Evolutionary conservation across 2,888 invertebrate genomes (phyloP).

Genomic region (Folsomia candida): DNA sequence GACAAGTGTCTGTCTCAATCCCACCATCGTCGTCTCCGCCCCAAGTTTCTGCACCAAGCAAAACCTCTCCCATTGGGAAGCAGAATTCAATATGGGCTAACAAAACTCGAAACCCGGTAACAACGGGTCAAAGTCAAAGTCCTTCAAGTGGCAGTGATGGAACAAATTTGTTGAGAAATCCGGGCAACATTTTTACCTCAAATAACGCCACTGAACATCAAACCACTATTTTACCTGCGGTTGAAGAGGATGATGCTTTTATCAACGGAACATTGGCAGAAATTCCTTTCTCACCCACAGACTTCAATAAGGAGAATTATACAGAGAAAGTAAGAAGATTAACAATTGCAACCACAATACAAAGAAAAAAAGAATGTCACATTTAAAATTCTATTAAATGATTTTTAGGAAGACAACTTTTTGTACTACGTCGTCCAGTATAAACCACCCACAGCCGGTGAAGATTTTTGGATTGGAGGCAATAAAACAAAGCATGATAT

Average conservation of each 20-base stretch:
- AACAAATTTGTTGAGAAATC: not conserved
- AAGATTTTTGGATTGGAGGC: conserved; percentile 64
- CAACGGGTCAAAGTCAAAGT: not conserved
- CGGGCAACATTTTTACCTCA: not conserved
- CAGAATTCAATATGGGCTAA: not conserved
- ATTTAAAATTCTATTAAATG: not conserved
- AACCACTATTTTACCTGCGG: not conserved
- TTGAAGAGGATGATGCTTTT: not conserved
- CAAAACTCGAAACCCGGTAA: not conserved
- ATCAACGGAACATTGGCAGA: not conserved
- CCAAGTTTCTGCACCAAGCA: too few relatives aligned
- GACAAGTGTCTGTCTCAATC: not conserved
- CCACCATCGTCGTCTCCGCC: too few relatives aligned
- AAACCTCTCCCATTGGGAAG: not conserved
- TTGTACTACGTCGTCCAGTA: conserved; percentile 26
- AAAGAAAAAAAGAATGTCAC: too few relatives aligned
- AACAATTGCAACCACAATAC: too few relatives aligned
- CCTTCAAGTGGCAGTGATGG: not conserved
- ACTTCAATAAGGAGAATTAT: not conserved
- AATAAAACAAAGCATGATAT: conserved; percentile 65
- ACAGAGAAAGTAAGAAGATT: not conserved
- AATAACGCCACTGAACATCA: not conserved
- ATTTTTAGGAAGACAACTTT: conserved; percentile 21
- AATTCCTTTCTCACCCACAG: too few relatives aligned
- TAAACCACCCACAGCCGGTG: conserved; percentile 9